phyloP scores from a whole-genome alignment of 2,888 invertebrate species.

The Hofmannophila pseudospretella region DNA sequence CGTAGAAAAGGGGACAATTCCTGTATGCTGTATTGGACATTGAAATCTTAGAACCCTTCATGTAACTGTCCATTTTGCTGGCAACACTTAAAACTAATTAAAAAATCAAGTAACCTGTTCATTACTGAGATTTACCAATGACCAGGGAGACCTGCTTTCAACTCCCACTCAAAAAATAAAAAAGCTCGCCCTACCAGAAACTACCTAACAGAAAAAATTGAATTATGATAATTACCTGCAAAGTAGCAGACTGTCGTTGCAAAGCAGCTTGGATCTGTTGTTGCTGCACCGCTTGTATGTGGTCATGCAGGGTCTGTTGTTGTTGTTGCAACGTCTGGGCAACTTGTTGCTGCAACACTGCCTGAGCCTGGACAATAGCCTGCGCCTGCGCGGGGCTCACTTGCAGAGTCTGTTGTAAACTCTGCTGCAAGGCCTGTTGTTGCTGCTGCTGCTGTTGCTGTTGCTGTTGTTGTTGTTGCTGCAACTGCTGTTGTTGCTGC shows the following conservation, averaged over 20 bases:
- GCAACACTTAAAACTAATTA: too few relatives aligned
- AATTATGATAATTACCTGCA: too few relatives aligned
- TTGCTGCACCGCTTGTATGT: slow-evolving; percentile 66
- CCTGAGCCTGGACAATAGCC: slow-evolving; percentile 65
- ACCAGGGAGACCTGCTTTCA: too few relatives aligned
- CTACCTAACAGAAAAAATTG: too few relatives aligned
- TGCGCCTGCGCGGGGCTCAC: slow-evolving; percentile 69
- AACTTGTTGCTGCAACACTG: slow-evolving; percentile 65
- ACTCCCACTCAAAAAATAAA: too few relatives aligned
- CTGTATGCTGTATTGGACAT: too few relatives aligned
- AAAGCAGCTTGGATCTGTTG: slow-evolving; percentile 71
- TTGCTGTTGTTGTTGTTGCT: slow-evolving; percentile 37
- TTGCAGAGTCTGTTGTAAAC: slow-evolving; percentile 59
- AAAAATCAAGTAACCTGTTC: too few relatives aligned
- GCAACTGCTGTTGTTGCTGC: slow-evolving; percentile 44
- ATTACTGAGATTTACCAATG: too few relatives aligned
- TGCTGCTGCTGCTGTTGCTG: slow-evolving; percentile 38
- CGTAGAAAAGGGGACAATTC: too few relatives aligned
- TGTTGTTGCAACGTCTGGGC: slow-evolving; percentile 67
- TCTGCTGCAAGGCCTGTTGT: slow-evolving; percentile 49
- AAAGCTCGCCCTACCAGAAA: too few relatives aligned
- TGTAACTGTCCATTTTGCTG: too few relatives aligned
- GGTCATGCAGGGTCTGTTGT: slow-evolving; percentile 65
- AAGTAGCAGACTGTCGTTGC: slow-evolving; percentile 64
- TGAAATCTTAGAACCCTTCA: too few relatives aligned